These are phyloP conservation scores for Gila orcuttii DNA, from an alignment of 2,113 vertebrate species.

Conservation along the genomic window DNA sequence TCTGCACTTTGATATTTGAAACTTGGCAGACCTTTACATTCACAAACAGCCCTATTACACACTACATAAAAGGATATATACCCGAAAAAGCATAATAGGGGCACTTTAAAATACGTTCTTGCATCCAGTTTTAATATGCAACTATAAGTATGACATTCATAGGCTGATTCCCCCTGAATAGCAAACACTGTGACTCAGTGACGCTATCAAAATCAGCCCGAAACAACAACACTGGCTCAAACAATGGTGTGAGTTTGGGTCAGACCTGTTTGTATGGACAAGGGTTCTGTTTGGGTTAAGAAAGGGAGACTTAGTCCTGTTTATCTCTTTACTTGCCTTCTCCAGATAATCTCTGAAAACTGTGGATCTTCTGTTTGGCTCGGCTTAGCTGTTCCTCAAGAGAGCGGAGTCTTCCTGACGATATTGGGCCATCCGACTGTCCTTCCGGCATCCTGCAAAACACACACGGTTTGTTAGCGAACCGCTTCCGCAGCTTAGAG, in stretches of 20 bases:
- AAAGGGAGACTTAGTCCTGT: background rate
- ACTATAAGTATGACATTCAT: background rate
- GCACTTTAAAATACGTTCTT: background rate
- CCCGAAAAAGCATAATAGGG: too few relatives aligned
- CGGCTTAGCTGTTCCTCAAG: conserved; percentile 94
- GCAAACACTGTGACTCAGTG: too few relatives aligned
- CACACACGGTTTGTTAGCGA: background rate
- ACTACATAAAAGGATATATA: too few relatives aligned
- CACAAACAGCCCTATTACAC: too few relatives aligned
- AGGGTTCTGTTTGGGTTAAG: background rate
- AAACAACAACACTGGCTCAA: too few relatives aligned
- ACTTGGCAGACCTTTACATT: too few relatives aligned
- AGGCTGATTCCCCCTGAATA: background rate
- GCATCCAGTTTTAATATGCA: background rate
- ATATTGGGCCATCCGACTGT: conserved; percentile 85
- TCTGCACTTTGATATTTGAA: too few relatives aligned
- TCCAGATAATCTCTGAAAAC: conserved; percentile 89
- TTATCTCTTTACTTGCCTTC: conserved; percentile 79
- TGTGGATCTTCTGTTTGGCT: conserved; percentile 98
- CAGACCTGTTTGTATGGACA: background rate
- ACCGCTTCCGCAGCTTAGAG: background rate
- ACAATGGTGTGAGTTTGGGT: too few relatives aligned
- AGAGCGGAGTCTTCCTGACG: conserved; percentile 87
- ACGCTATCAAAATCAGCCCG: too few relatives aligned
- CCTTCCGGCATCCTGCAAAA: conserved; percentile 91